These are phyloP conservation scores for Anagrus nilaparvatae DNA, from an alignment of 1,140 invertebrate genomes.

Conservation along the genomic window DNA sequence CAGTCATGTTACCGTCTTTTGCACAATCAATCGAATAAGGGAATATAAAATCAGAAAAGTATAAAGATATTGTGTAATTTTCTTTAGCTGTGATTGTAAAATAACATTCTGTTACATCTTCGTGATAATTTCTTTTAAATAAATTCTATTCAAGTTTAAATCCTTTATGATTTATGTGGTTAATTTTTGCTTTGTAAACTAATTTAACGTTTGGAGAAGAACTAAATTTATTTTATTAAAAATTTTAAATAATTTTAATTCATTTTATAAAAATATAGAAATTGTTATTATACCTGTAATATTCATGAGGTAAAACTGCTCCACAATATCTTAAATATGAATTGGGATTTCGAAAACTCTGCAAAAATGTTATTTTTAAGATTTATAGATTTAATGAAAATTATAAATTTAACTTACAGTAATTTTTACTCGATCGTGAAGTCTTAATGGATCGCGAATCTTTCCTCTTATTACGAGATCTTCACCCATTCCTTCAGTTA, in stretches of 20 bases:
- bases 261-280: slow-evolving; percentile 12
- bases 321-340: slow-evolving; percentile 30
- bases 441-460: no score
- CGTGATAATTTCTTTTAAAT: slow-evolving; percentile 45
- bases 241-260: slow-evolving; percentile 19
- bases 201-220: slow-evolving; percentile 34
- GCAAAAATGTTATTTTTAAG: slow-evolving; percentile 9
- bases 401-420: neutral
- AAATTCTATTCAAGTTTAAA: slow-evolving; percentile 43
- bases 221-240: slow-evolving; percentile 35
- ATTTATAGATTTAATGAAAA: slow-evolving; percentile 3
- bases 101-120: slow-evolving; percentile 42
- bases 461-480: slow-evolving; percentile 28
- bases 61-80: slow-evolving; percentile 55
- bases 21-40: slow-evolving; percentile 36
- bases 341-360: slow-evolving; percentile 19
- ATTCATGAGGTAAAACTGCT: slow-evolving; percentile 23
- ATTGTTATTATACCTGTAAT: slow-evolving; percentile 35
- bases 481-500: slow-evolving; percentile 36
- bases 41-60: slow-evolving; percentile 41
- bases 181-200: slow-evolving; percentile 37
- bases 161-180: slow-evolving; percentile 30
- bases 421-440: slow-evolving; percentile 15
- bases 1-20: slow-evolving; percentile 24
- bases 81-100: slow-evolving; percentile 46